A percentile compares a stretch with the other conserved stretches of the same genome.
Conservation (phyloP, 2,113 vertebrate species). For the Orientallactaga bullata region DNA sequence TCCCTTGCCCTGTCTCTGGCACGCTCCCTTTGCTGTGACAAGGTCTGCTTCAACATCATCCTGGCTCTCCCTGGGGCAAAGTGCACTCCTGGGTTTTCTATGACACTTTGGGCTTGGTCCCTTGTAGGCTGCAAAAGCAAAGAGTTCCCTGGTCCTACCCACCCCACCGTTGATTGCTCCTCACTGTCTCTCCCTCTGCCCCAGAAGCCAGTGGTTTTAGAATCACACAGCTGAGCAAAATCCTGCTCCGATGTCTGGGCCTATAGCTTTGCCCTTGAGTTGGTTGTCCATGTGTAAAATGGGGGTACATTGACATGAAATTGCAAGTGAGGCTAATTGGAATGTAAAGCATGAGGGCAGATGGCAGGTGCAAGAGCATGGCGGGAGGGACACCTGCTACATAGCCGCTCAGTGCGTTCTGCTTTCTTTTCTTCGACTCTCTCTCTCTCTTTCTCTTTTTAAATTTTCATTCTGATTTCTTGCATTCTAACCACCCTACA, state of each 20-base stretch:
- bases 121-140: background rate
- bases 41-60: background rate
- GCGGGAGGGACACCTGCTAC: background rate
- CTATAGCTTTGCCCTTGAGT: background rate
- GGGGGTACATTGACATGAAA: background rate
- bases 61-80: background rate
- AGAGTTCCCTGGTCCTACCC: background rate
- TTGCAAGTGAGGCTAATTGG: background rate
- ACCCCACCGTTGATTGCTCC: too few relatives aligned
- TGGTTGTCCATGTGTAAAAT: background rate
- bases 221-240: background rate
- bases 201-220: background rate
- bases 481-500: rapidly evolving
- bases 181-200: background rate
- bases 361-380: rapidly evolving
- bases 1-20: background rate
- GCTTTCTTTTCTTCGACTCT: background rate
- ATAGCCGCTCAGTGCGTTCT: background rate
- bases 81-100: background rate
- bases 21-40: rapidly evolving
- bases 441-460: too few relatives aligned
- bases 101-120: background rate
- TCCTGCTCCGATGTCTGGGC: background rate
- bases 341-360: background rate
- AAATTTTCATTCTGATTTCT: background rate